Evolutionary conservation across 2,113 vertebrate genomes (phyloP), one percentile per base, ranked within the genome.

Genomic region (Chlorodrepanis virens): DNA sequence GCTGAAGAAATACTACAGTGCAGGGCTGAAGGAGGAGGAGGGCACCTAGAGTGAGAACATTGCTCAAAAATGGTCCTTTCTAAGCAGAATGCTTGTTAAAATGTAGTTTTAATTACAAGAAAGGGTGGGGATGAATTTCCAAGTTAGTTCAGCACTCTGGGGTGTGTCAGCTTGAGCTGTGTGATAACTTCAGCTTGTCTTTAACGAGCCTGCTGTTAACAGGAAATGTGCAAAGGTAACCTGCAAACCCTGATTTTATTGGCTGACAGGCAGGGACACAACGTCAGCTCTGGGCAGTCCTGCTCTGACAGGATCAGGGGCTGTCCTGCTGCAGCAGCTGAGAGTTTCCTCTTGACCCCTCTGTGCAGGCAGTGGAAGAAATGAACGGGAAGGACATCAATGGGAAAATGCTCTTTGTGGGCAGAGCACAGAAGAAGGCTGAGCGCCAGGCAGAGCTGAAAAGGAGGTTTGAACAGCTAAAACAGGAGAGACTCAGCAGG

Each of bases 371-470:
- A 9, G 99, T 99, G 54, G 99, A 99, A 97, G 99, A 99, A 69
- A 99, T 99, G 99, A 99, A 99, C 2, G 99, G 99, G 52, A 99
- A 98, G n/a, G 99, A 99, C 54, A 98, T 99, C 90, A 99, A 98
- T 7, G 99, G 99, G 23, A 99, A 99, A 92, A 97, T 98, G 31
- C 98, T 99, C 84, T 99, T 99, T 89, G 99, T 99, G 60, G 99
- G 99, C 71, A 98, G 99, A 40, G 99, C 99, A 65, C 99, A 99
- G 97, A 99, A 99, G 97, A 99, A 99, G 96, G 99, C 99, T n/a
- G 99, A 99, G 85, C 98, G 99, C 6, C 99, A 99, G 96, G 98
- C 99, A 2, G 99, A 99, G 96, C 98, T 99, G 88, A 99, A 99
- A 93, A 97, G 99, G 90, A 99, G 98, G 85, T 99, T 99, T 97